Evolutionary conservation across 2,113 vertebrate species (phyloP).

Genomic region (Cavia porcellus): DNA sequence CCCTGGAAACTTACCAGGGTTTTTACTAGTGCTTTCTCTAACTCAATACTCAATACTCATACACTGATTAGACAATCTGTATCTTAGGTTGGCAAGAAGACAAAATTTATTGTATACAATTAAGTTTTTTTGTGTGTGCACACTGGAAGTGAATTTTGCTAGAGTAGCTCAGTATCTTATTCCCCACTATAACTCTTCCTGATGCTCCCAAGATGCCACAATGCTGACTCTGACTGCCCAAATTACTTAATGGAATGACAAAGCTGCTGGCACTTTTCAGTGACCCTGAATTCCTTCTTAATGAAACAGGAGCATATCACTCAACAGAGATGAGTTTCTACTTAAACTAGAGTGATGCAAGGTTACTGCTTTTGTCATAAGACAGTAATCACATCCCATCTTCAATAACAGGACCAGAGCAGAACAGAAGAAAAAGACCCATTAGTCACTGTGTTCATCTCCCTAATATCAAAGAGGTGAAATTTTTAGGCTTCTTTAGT

Average conservation of each 20-base stretch:
- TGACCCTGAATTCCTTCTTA: constrained; percentile 28
- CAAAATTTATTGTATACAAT: constrained; percentile 28
- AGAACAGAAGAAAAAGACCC: not conserved
- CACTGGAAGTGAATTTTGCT: not conserved
- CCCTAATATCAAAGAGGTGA: not conserved
- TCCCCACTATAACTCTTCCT: constrained; percentile 33
- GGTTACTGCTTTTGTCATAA: constrained; percentile 44
- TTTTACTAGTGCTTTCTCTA: constrained; percentile 37
- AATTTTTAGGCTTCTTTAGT: not conserved
- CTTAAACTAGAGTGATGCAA: constrained; percentile 31
- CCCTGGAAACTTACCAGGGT: not conserved
- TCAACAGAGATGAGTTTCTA: not conserved
- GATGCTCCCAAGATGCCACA: not conserved
- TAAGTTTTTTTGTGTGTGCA: not conserved
- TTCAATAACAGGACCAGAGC: not conserved
- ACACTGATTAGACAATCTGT: not conserved
- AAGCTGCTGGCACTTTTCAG: constrained; percentile 26
- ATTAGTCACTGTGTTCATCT: constrained; percentile 25
- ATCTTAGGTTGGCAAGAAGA: constrained; percentile 19
- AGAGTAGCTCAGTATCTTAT: not conserved
- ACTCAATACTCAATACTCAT: not conserved
- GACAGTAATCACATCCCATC: constrained; percentile 17
- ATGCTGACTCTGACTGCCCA: not conserved
- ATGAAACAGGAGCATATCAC: constrained; percentile 20
- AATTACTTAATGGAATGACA: constrained; percentile 29